Evolutionary conservation across 2,888 invertebrate species (phyloP).

Genomic region (Spodoptera picta): DNA sequence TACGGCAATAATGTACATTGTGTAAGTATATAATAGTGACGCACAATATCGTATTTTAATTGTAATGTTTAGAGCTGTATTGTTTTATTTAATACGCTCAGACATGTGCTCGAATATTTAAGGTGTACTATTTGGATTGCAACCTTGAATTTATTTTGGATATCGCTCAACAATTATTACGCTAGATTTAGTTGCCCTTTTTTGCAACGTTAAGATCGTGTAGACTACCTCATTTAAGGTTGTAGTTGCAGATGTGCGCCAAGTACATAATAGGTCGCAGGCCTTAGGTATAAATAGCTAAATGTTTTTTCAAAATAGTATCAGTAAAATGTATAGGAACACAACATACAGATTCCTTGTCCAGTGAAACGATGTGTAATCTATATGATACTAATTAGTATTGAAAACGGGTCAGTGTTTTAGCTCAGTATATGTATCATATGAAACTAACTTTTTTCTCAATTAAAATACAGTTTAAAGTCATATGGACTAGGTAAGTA

Average conservation of each 20-base stretch:
- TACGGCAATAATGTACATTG: slow-evolving; percentile 63
- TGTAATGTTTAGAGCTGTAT: slow-evolving; percentile 2
- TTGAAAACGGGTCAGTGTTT: no score
- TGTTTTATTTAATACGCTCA: slow-evolving; percentile 18
- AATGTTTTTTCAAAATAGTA: slow-evolving; percentile 40
- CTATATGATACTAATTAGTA: no score
- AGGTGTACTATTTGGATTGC: slow-evolving; percentile 16
- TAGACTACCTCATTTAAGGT: slow-evolving; percentile 33
- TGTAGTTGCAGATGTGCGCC: slow-evolving; percentile 13
- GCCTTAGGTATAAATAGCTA: slow-evolving; percentile 31
- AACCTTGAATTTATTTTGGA: slow-evolving; percentile 23
- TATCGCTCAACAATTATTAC: slow-evolving; percentile 23
- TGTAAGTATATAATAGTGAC: slow-evolving; percentile 27
- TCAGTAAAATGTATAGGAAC: slow-evolving; percentile 1
- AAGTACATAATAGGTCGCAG: slow-evolving; percentile 14
- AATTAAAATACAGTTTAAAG: no score
- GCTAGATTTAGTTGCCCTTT: slow-evolving; percentile 13
- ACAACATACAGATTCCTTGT: slow-evolving; percentile 5
- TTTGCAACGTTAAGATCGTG: not conserved
- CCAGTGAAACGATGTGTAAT: slow-evolving; percentile 8
- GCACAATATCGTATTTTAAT: slow-evolving; percentile 41
- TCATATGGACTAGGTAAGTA: no score
- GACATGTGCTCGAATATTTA: slow-evolving; percentile 29
- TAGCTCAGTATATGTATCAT: no score
- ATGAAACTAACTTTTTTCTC: no score